A percentile compares a stretch with the other conserved stretches of the same genome.
These are phyloP conservation scores for Drosophila neutralis DNA, from an alignment of 2,888 invertebrate species.

Conservation along the genomic window DNA sequence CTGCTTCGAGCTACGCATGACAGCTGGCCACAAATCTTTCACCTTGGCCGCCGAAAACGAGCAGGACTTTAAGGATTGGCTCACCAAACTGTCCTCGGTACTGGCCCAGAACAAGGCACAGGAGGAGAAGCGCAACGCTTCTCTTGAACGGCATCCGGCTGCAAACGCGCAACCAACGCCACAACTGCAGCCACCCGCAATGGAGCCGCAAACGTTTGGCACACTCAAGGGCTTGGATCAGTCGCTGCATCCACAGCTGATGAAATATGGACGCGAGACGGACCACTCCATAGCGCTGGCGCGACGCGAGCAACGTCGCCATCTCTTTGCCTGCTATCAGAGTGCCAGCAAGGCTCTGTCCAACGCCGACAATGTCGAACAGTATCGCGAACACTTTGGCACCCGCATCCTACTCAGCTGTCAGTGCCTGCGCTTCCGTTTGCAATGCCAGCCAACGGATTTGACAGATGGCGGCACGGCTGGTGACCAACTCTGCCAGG, in stretches of 20 bases:
- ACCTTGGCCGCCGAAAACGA: slow-evolving; percentile 95
- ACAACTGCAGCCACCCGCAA: slow-evolving; percentile 78
- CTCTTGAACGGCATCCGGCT: slow-evolving; percentile 87
- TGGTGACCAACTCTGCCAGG: slow-evolving; percentile 87
- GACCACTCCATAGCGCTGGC: slow-evolving; percentile 93
- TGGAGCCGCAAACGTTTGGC: slow-evolving; percentile 89
- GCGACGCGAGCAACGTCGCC: slow-evolving; percentile 91
- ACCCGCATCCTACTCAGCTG: slow-evolving; percentile 93
- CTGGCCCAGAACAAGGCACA: slow-evolving; percentile 92
- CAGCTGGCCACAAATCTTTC: slow-evolving; percentile 93
- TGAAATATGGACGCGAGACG: slow-evolving; percentile 95
- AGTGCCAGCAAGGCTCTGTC: slow-evolving; percentile 83
- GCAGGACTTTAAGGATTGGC: slow-evolving; percentile 92
- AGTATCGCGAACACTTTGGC: slow-evolving; percentile 94
- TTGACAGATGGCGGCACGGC: slow-evolving; percentile 89
- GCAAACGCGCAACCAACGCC: slow-evolving; percentile 80
- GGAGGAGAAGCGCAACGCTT: slow-evolving; percentile 90
- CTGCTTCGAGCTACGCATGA: slow-evolving; percentile 95
- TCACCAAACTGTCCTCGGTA: slow-evolving; percentile 92
- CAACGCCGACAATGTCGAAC: slow-evolving; percentile 87
- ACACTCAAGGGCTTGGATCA: slow-evolving; percentile 95
- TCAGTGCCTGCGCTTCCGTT: slow-evolving; percentile 92
- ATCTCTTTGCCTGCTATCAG: slow-evolving; percentile 90
- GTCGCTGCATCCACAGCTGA: slow-evolving; percentile 96
- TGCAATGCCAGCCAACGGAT: slow-evolving; percentile 86